Evolutionary conservation across 2,113 vertebrate genomes (phyloP).

Genomic region (Pomatostomus ruficeps): DNA sequence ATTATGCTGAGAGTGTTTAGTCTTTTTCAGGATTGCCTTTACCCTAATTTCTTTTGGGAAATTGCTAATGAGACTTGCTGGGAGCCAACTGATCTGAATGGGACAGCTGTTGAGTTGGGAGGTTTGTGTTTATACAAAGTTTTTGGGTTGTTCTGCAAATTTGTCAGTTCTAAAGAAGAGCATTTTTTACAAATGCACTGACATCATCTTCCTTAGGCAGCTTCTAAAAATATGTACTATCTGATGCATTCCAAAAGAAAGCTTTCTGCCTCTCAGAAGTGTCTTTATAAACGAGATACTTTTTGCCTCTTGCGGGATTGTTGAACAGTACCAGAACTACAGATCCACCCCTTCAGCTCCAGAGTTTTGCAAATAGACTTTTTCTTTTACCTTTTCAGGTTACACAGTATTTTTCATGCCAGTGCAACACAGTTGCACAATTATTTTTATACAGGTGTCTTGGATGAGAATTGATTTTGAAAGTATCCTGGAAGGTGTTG

Average conservation of each 20-base stretch:
- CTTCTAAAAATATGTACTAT: neutral
- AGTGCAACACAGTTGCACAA: neutral
- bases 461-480: neutral
- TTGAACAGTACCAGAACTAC: neutral
- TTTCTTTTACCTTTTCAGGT: neutral
- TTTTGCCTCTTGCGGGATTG: neutral
- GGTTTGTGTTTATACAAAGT: neutral
- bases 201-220: neutral
- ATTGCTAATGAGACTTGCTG: neutral
- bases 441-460: neutral
- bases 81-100: neutral
- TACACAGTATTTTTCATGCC: neutral
- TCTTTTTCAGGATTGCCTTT: neutral
- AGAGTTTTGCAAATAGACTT: neutral
- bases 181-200: neutral
- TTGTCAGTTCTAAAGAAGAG: neutral
- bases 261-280: neutral
- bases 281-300: neutral
- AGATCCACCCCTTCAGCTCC: neutral
- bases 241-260: neutral
- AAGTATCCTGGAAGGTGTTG: neutral
- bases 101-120: neutral
- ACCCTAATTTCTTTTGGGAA: neutral
- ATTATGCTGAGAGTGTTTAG: neutral
- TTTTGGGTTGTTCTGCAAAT: neutral